phyloP scores from a whole-genome alignment of 2,888 invertebrate genomes.

The Morpho deidamia region DNA sequence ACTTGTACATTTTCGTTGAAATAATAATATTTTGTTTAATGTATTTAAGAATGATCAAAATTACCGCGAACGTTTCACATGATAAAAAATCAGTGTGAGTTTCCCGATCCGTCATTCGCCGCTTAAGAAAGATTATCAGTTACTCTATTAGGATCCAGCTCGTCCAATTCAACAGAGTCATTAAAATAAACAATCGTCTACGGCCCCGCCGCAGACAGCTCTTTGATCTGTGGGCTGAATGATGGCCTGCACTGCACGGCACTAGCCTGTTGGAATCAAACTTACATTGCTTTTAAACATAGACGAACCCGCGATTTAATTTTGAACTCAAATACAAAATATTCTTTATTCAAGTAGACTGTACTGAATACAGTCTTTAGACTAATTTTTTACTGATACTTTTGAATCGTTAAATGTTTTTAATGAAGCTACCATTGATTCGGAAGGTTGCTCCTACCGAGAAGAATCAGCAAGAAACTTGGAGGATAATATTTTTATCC shows the following conservation, averaged over 20 bases:
- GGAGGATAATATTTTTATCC: too few species aligned
- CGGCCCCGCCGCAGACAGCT: constrained; percentile 25
- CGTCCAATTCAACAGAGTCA: constrained; percentile 46
- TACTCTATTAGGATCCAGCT: constrained; percentile 27
- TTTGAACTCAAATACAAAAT: background rate
- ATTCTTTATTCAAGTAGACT: too few species aligned
- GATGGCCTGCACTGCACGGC: constrained; percentile 32
- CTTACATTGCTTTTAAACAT: constrained; percentile 25
- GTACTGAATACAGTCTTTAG: too few species aligned
- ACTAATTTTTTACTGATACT: too few species aligned
- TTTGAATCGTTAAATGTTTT: too few species aligned
- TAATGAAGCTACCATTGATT: too few species aligned
- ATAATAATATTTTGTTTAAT: too few species aligned
- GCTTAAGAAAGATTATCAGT: constrained; percentile 16
- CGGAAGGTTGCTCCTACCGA: too few species aligned
- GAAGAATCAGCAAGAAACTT: too few species aligned
- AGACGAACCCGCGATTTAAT: background rate
- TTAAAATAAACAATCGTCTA: constrained; percentile 49
- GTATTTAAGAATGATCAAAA: too few species aligned
- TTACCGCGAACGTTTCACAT: too few species aligned
- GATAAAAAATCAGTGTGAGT: background rate
- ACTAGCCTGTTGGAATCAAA: constrained; percentile 6
- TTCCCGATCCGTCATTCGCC: constrained; percentile 18
- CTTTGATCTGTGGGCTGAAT: constrained; percentile 51
- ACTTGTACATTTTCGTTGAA: too few species aligned